Conservation (phyloP, 2,113 vertebrate genomes). For the Cynoglossus semilaevis region DNA sequence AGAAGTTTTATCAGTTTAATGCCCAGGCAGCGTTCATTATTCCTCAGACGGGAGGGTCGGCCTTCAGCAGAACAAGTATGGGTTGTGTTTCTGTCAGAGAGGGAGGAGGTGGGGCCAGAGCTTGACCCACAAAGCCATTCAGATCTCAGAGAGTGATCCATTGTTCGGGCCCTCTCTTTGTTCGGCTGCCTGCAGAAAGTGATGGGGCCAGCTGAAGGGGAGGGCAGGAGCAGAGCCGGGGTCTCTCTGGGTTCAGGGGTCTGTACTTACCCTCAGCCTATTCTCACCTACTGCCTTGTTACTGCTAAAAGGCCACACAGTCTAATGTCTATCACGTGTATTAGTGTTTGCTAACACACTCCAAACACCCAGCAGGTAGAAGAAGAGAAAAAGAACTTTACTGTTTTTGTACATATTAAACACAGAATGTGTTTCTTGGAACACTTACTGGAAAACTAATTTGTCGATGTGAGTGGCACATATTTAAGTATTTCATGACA, state of each 20-base stretch:
- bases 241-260: constrained; percentile 58
- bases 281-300: constrained; percentile 55
- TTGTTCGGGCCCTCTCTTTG: constrained; percentile 80
- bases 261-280: constrained; percentile 54
- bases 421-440: too few relatives aligned
- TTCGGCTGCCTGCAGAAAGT: constrained; percentile 71
- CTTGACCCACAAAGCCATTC: constrained; percentile 78
- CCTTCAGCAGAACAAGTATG: constrained; percentile 80
- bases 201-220: constrained; percentile 66
- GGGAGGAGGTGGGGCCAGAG: constrained; percentile 70
- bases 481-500: too few relatives aligned
- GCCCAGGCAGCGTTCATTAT: constrained; percentile 76
- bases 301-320: constrained; percentile 35
- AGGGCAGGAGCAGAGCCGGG: constrained; percentile 54
- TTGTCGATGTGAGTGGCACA: too few relatives aligned
- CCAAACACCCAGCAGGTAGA: not conserved
- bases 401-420: too few relatives aligned
- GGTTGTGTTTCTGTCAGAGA: constrained; percentile 77
- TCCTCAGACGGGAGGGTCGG: constrained; percentile 73
- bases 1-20: constrained; percentile 73
- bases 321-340: constrained; percentile 34
- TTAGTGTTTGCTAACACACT: constrained; percentile 19
- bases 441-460: too few relatives aligned
- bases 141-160: constrained; percentile 75
- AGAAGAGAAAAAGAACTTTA: too few relatives aligned